Conservation (phyloP, 2,888 invertebrate genomes). For the Drosophila pseudotalamancana region DNA sequence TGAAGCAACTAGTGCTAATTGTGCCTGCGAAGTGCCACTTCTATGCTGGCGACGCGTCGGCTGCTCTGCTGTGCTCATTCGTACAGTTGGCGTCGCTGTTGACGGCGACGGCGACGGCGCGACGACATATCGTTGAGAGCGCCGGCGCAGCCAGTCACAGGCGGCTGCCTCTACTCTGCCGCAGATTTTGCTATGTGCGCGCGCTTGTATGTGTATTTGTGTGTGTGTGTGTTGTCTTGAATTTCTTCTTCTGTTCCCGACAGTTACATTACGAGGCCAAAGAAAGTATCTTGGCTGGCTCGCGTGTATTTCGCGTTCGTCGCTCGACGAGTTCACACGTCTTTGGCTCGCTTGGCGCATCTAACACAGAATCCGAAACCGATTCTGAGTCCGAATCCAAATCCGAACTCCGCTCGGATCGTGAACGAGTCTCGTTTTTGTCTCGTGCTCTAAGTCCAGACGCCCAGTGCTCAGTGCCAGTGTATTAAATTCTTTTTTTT, state of each 20-base stretch:
- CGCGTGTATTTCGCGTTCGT: conserved; percentile 84
- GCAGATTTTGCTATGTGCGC: conserved; percentile 37
- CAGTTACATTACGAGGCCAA: conserved; percentile 83
- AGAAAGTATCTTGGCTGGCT: conserved; percentile 82
- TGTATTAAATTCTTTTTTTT: conserved; percentile 53
- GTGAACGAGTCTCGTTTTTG: conserved; percentile 58
- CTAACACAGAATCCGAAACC: conserved; percentile 35
- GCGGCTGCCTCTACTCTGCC: conserved; percentile 39
- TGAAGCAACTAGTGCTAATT: conserved; percentile 54
- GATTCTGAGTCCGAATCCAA: conserved; percentile 33
- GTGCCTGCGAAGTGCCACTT: conserved; percentile 36
- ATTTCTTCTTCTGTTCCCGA: conserved; percentile 71
- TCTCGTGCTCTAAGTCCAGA: conserved; percentile 44
- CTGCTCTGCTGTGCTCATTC: conserved; percentile 66
- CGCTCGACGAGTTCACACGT: conserved; percentile 84
- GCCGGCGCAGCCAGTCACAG: conserved; percentile 58
- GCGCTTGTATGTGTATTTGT: conserved; percentile 19
- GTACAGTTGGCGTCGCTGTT: conserved; percentile 59
- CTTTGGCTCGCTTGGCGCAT: conserved; percentile 71
- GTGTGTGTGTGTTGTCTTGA: conserved; percentile 58
- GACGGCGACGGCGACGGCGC: conserved; percentile 14
- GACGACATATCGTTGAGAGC: conserved; percentile 51
- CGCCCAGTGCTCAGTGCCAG: conserved; percentile 47
- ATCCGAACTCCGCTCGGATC: conserved; percentile 45
- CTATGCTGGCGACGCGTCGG: conserved; percentile 26